Evolutionary conservation across 2,888 invertebrate species (phyloP), one percentile per base, ranked within the genome.

Genomic region (Barypeithes pellucidus): DNA sequence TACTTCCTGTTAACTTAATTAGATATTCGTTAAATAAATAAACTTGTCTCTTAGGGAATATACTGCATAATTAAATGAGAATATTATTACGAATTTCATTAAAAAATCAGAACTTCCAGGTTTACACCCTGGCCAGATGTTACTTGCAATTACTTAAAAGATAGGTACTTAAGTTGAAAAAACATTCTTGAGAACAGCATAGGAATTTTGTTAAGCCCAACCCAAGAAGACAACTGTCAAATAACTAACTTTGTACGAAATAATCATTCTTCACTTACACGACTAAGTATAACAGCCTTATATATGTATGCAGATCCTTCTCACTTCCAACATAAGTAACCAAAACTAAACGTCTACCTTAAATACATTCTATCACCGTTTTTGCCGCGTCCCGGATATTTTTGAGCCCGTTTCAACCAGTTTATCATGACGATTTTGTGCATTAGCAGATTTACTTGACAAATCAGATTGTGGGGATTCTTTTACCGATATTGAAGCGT

Each of bases 311-410:
- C 24, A 50, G 52, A 52, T 52, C 24, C 29, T 16, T 52, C 4
- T 29, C 9, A 14, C 2, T 57, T 33, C 33, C n/a, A 33, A 33
- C 20, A 52, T 12, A 52, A 22, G 3, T 29, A 52, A 29, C 14
- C 52, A 24, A 24, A 24, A 52, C 3, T 52, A 24, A 52, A 24
- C 22, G 5, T 52, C 2, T 52, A 16, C 12, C 8, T 24, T 20
- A 60, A 50, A 41, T 47, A 57, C 20, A 70, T 47, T 22, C 14
- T 70, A 70, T 70, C 70, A 70, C 63, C 70, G 50, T 7, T 57
- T 63, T 33, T 63, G 43, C 29, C 9, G 11, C 14, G 45, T 20
- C 14, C n/a, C 54, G 16, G 50, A 62, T 33, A 29, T 52, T 29
- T 69, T 52, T 18, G 18, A 36, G 22, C 24, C 24, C 18, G 39